phyloP scores from a whole-genome alignment of 2,113 vertebrate genomes.

The Noctilio leporinus region DNA sequence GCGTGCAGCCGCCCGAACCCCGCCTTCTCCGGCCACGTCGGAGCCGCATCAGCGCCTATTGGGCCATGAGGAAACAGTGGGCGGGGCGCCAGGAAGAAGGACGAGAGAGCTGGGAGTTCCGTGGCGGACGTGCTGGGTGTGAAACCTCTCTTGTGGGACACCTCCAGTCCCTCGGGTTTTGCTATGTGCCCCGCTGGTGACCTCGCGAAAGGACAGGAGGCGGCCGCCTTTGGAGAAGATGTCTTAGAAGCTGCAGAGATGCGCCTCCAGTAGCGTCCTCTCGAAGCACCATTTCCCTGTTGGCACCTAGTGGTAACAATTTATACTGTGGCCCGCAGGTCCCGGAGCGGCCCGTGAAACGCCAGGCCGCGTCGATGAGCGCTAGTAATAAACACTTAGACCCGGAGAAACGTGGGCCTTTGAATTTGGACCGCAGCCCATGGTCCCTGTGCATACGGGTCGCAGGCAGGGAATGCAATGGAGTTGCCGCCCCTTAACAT shows the following conservation, averaged over 20 bases:
- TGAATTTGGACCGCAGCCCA: neutral
- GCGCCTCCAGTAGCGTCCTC: fast-evolving
- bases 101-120: fast-evolving
- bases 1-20: neutral
- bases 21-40: neutral
- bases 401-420: neutral
- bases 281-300: neutral
- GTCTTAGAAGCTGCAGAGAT: neutral
- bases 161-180: neutral
- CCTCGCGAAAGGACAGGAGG: neutral
- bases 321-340: too few species aligned
- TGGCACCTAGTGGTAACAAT: too few species aligned
- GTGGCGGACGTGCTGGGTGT: fast-evolving
- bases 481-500: neutral
- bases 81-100: neutral
- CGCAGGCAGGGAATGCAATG: fast-evolving
- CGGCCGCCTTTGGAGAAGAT: fast-evolving
- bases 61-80: neutral
- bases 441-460: neutral
- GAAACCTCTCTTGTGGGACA: fast-evolving
- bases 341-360: neutral
- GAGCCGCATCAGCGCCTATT: conserved; percentile 19
- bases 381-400: neutral
- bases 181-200: neutral
- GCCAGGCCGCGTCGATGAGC: fast-evolving